A percentile compares a stretch with the other conserved stretches of the same genome.
Evolutionary conservation across 2,113 vertebrate genomes (phyloP).

Genomic region (Lophochroa leadbeateri): DNA sequence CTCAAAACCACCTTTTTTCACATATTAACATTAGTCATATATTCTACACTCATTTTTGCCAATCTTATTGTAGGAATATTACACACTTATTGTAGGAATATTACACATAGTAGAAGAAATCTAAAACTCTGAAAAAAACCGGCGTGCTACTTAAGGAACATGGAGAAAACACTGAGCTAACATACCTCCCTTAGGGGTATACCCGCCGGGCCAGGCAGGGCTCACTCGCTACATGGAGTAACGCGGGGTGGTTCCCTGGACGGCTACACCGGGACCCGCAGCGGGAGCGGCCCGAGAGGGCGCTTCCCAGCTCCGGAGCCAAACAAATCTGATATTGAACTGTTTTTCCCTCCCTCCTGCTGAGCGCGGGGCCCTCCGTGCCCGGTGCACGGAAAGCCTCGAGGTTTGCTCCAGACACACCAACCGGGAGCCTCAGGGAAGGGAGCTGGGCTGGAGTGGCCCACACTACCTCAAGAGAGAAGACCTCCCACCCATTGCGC

Average conservation of each 20-base stretch:
- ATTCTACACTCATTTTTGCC: background rate
- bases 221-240: accelerated
- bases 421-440: background rate
- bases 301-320: accelerated
- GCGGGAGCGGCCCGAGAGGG: background rate
- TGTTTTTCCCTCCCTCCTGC: accelerated
- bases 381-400: background rate
- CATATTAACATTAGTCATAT: background rate
- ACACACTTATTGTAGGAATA: background rate
- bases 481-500: too few species aligned
- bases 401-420: background rate
- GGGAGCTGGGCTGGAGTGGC: background rate
- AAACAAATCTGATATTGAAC: accelerated
- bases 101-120: background rate
- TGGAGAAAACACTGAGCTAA: background rate
- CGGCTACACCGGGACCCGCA: background rate
- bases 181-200: accelerated
- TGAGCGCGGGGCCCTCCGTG: background rate
- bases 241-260: accelerated
- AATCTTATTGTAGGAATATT: background rate
- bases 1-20: background rate
- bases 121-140: background rate
- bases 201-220: background rate
- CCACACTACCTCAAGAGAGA: background rate
- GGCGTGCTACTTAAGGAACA: background rate